Evolutionary conservation across 2,113 vertebrate species (phyloP).

Genomic region (Ameiurus melas): DNA sequence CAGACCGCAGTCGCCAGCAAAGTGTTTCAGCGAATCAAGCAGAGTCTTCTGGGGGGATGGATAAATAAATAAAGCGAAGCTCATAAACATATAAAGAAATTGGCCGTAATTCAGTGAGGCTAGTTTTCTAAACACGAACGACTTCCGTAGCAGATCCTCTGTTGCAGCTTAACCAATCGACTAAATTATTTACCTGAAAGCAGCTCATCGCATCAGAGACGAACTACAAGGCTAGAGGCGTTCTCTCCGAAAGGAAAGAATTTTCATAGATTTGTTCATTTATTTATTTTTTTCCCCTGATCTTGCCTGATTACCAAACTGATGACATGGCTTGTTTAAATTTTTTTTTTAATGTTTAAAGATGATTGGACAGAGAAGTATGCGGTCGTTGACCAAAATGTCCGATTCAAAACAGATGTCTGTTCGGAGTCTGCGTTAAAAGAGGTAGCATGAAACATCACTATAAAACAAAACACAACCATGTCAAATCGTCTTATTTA

Average conservation of each 20-base stretch:
- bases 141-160: not conserved
- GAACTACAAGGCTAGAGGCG: not conserved
- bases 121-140: not conserved
- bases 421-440: not conserved
- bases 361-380: not conserved
- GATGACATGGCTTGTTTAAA: conserved; percentile 8
- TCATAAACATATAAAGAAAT: not conserved
- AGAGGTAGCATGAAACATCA: not conserved
- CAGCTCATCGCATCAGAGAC: not conserved
- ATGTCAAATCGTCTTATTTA: not conserved
- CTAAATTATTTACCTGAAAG: not conserved
- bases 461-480: not conserved
- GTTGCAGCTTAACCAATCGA: not conserved
- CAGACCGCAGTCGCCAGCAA: not conserved
- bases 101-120: not conserved
- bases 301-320: not conserved
- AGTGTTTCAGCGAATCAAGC: not conserved
- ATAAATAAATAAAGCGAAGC: not conserved
- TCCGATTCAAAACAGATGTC: conserved; percentile 8
- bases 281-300: not conserved
- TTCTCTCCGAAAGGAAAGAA: not conserved
- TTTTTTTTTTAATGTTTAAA: too few species aligned
- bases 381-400: not conserved
- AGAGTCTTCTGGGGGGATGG: fast-evolving
- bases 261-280: not conserved